Base-by-base conservation (phyloP, 1,140 invertebrate species). In the Holotrichia oblita region DNA sequence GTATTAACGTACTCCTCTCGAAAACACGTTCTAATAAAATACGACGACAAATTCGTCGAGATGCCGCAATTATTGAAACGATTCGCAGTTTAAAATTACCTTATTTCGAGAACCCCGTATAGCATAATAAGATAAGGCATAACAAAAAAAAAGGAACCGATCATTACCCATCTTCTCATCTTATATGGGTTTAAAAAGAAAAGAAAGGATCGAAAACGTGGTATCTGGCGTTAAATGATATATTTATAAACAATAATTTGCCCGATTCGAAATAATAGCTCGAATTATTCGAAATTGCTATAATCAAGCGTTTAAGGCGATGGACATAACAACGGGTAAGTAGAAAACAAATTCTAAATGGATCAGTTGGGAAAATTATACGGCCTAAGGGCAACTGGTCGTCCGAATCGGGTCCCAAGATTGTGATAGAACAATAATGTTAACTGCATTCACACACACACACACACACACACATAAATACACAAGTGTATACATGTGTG, bases 221-320 rank as follows among this genome's bases (percentile, higher is more conserved):
- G 41, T 40, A 74, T 41, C 34, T 41, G 75, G 78, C 81, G 81
- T 80, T 83, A 83, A 83, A 83, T 81, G 82, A 83, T 83, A 82
- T 80, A 82, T 83, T 82, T 81, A 83, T 83, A 83, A 83, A 82
- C 80, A 83, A 83, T 82, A 83, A 83, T 83, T 83, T 83, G 73
- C 75, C 79, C 82, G 76, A 83, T 82, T 82, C 81, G 79, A 83
- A 83, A 83, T 83, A 82, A 83, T 83, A 83, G 80, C 81, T 78
- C 80, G 82, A 83, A 83, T 83, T 83, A 83, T 82, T 80, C 80
- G 80, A 82, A 82, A 83, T 83, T 83, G 82, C 82, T 83, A 82
- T 83, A 83, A 83, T 83, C 82, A 83, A 83, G 81, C 81, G 79
- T 82, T 83, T 81, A 81, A 81, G 80, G 78, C 80, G 79, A 81